Percentiles rank a stretch among this genome's conserved stretches.
These are phyloP conservation scores for Psittacara wagleri DNA, from an alignment of 2,113 vertebrate genomes.

Conservation along the genomic window DNA sequence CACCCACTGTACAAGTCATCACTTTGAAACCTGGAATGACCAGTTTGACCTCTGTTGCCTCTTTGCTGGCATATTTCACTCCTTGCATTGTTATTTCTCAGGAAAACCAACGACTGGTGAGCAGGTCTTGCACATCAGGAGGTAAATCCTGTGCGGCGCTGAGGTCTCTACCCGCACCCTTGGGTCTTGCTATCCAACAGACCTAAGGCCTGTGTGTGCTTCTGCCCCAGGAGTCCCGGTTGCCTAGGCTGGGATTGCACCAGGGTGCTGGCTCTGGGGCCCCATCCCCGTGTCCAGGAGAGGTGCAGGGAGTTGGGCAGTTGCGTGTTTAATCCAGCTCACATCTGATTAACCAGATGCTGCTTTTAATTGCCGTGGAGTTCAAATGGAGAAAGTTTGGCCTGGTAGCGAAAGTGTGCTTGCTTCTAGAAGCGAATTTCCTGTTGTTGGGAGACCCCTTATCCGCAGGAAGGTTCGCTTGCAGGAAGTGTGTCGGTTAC, in stretches of 20 bases:
- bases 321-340: not conserved
- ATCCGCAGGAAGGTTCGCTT: slow-evolving; percentile 71
- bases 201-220: not conserved
- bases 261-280: not conserved
- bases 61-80: not conserved
- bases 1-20: not conserved
- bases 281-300: not conserved
- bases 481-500: slow-evolving; percentile 80
- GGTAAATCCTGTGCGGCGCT: not conserved
- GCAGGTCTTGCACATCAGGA: not conserved
- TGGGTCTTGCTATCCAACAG: not conserved
- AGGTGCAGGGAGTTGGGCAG: not conserved
- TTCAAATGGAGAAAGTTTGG: slow-evolving; percentile 31
- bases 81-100: not conserved
- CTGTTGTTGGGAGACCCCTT: slow-evolving; percentile 71
- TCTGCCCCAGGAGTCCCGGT: not conserved
- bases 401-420: slow-evolving; percentile 24
- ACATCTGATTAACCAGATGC: not conserved
- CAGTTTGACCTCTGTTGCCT: not conserved
- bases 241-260: not conserved
- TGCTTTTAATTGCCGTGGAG: not conserved
- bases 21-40: slow-evolving; percentile 13
- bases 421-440: slow-evolving; percentile 68
- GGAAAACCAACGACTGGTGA: not conserved
- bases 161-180: not conserved